Base-by-base conservation (phyloP, 2,113 vertebrate genomes). In the Halichoerus grypus region DNA sequence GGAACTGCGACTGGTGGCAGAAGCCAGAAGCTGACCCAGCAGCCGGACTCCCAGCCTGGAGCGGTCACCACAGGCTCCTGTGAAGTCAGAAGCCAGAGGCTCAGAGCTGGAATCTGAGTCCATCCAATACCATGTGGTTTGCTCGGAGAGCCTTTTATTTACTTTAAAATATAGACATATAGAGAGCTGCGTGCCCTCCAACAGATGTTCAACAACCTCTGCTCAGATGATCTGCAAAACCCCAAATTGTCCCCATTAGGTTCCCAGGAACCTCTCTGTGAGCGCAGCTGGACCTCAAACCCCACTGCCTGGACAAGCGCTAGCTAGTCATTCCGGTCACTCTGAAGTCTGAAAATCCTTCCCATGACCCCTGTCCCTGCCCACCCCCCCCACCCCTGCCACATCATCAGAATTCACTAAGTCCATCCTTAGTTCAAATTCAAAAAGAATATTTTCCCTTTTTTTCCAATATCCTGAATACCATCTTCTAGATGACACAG, bases 111-210 rank as follows among this genome's bases (percentile, higher is more conserved):
- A 53, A 55, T 67, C 88, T 21, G 46, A 97, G 81, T 86, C 88
- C 61, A 42, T 97, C 98, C 96, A 97, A 95, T 24, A 72, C 79
- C 4, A 0, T 98, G 97, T 98, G 98, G 98, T 98, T 98, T 92
- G 61, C 76, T 95, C 92, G 1, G 12, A 95, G 76, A 97, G 92
- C 85, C 96, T 96, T 97, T 97, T 97, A 98, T 98, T 98, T 98
- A 96, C 96, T 98, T 98, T 87, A 96, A 98, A 97, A 98, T 95
- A 98, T 11, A 98, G 96, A 98, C 15, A 1, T 96, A 98, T 97
- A 97, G 96, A 92, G 53, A 88, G 46, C 72, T 72, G 84, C 22
- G 0, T 9, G 83, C 59, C 57, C 92, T 96, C 90, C 93, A 85
- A 94, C 93, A 92, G 97, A 97, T 88, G 94, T n/a, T 88, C 65